Percentiles rank a stretch among this genome's conserved stretches.
Conservation (phyloP, 2,113 vertebrate species). For the Tachuris rubrigastra region DNA sequence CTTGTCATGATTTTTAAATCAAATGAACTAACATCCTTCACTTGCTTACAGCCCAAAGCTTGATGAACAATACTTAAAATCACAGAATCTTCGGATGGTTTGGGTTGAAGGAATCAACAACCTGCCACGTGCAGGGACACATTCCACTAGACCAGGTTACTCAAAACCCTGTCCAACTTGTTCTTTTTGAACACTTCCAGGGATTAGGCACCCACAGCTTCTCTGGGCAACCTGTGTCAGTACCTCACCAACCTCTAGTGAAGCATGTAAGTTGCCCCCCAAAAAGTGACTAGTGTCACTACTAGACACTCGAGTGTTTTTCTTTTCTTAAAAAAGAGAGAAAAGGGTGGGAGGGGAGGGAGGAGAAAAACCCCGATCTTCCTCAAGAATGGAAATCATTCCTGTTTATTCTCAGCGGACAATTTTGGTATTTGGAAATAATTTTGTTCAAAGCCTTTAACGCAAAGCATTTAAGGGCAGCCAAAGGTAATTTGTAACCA, state of each 20-base stretch:
- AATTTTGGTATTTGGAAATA: neutral
- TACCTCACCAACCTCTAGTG: accelerated
- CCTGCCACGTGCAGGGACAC: neutral
- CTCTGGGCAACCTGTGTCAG: neutral
- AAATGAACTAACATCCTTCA: neutral
- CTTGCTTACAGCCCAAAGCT: neutral
- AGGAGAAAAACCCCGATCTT: accelerated
- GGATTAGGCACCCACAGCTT: neutral
- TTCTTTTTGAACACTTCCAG: neutral
- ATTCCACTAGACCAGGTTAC: neutral
- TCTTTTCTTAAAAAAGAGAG: neutral
- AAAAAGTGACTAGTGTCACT: neutral
- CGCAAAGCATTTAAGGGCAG: neutral
- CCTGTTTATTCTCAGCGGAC: neutral
- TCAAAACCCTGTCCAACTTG: neutral
- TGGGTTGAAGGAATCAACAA: neutral
- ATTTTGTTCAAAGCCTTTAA: neutral
- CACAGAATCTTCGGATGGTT: neutral
- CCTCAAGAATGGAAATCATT: neutral
- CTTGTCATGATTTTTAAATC: neutral
- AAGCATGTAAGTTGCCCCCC: neutral
- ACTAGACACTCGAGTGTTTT: neutral
- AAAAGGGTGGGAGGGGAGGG: accelerated
- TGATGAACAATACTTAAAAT: neutral
- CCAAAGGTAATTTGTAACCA: neutral